Evolutionary conservation across 2,888 invertebrate genomes (phyloP), one percentile per base, ranked within the genome.

Genomic region (Resseliella maxima): DNA sequence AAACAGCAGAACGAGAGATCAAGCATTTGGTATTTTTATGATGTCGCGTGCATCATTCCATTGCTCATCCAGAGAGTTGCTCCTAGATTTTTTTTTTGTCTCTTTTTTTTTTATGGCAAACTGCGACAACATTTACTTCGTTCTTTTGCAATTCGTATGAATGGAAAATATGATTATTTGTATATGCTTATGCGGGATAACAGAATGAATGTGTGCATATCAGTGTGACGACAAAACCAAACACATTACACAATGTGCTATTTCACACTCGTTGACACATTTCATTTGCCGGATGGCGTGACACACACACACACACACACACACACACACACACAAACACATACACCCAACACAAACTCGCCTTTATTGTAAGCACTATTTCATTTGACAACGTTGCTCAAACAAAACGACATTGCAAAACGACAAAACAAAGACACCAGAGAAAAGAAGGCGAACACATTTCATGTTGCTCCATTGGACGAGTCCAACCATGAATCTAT

Each of bases 201-300:
- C 21, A 35, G 72, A 15, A 15, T 31, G 72, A 72, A 35, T 31
- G 59, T 24, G n/a, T 0, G 15, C 1, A 12, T 72, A 15, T 35
- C 31, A 27, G 72, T 31, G 27, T 72, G 72, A 72, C 72, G 59
- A 59, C 59, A 72, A 72, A 31, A 72, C 72, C 72, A 72, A 72
- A 31, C 72, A 72, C 72, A 72, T 72, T 72, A 72, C 31, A 72
- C 31, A 72, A 72, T 72, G 35, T 72, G 72, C 35, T 72, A 72
- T 72, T 72, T 72, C 72, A 72, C 72, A 72, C 72, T 72, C 72
- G 72, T 72, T 72, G 72, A 72, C 72, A 72, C 72, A 72, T 72
- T 72, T 72, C 72, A 72, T 27, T 72, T 35, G 72, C 72, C 72
- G 72, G 72, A 72, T 72, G n/a, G 31, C 72, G 31, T 15, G 18